Percentiles rank a stretch among this genome's conserved stretches.
phyloP scores from a whole-genome alignment of 2,113 vertebrate species.

The Platichthys flesus region DNA sequence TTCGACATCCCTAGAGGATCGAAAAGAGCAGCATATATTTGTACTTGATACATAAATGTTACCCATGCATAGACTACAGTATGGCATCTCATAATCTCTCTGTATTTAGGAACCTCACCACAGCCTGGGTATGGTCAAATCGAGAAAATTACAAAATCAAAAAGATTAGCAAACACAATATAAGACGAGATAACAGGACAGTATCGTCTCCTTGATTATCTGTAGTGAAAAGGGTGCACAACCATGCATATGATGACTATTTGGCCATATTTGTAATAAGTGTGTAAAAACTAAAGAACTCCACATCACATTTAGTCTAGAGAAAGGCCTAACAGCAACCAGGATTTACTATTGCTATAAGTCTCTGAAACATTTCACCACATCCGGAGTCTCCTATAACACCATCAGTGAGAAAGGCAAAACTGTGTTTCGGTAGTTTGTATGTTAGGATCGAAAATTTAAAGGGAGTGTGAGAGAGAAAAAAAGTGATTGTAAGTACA shows the following conservation, averaged over 20 bases:
- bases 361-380: constrained; percentile 54
- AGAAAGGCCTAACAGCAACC: constrained; percentile 70
- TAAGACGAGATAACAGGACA: constrained; percentile 24
- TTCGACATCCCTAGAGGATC: constrained; percentile 31
- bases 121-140: constrained; percentile 21
- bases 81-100: constrained; percentile 48
- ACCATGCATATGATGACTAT: constrained; percentile 70
- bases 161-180: constrained; percentile 48
- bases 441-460: constrained; percentile 62
- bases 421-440: constrained; percentile 70
- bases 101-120: constrained; percentile 44
- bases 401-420: constrained; percentile 70
- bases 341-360: constrained; percentile 77
- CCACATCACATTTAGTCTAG: constrained; percentile 42
- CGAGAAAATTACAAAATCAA: constrained; percentile 31
- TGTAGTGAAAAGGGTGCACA: constrained; percentile 40
- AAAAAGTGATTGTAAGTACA: constrained; percentile 48
- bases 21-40: constrained; percentile 71
- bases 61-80: constrained; percentile 78
- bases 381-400: constrained; percentile 43
- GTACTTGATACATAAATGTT: constrained; percentile 65
- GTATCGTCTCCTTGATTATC: constrained; percentile 31
- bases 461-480: constrained; percentile 42
- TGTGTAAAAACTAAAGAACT: constrained; percentile 24
- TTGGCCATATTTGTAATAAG: constrained; percentile 56